Percentiles rank a stretch among this genome's conserved stretches.
Evolutionary conservation across 30 jellyfish, hydroid and myxozoan genomes (phyloP).

Genomic region (Cassiopea andromeda): DNA sequence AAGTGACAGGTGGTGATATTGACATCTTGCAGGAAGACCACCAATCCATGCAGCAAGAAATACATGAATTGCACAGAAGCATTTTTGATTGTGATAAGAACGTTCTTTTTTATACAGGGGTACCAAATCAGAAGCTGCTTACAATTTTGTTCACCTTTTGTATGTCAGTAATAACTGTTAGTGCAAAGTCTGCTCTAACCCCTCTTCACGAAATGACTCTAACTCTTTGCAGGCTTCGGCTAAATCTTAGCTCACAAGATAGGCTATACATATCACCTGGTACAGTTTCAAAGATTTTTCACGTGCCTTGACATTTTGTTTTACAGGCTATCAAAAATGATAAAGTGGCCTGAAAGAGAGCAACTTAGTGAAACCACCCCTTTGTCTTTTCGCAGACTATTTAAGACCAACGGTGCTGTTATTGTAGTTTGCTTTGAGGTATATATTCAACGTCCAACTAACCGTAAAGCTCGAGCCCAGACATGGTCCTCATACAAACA

Average conservation of each 20-base stretch:
- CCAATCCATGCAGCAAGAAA: background rate
- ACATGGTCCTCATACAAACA: constrained; percentile 76
- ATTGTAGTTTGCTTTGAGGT: constrained; percentile 61
- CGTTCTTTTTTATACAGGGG: constrained; percentile 26
- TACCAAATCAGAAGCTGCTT: constrained; percentile 28
- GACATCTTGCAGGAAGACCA: constrained; percentile 10
- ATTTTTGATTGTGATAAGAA: constrained; percentile 27
- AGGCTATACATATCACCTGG: background rate
- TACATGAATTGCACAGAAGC: background rate
- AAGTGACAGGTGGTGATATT: background rate
- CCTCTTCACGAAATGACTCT: constrained; percentile 16
- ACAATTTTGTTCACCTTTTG: constrained; percentile 16
- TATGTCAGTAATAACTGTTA: constrained; percentile 13
- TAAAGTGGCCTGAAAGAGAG: constrained; percentile 62
- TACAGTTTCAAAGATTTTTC: too few relatives aligned
- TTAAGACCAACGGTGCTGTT: constrained; percentile 7
- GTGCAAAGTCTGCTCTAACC: constrained; percentile 12
- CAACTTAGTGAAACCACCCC: constrained; percentile 44
- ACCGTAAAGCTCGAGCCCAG: constrained; percentile 12
- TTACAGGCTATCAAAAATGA: constrained; percentile 23
- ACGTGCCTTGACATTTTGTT: constrained; percentile 34
- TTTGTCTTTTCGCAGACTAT: constrained; percentile 14
- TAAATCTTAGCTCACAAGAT: constrained; percentile 33
- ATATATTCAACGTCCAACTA: too few relatives aligned
- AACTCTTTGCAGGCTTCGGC: constrained; percentile 40